Percentiles rank a stretch among this genome's conserved stretches.
Evolutionary conservation across 2,113 vertebrate species (phyloP).

Genomic region (Bettongia penicillata): DNA sequence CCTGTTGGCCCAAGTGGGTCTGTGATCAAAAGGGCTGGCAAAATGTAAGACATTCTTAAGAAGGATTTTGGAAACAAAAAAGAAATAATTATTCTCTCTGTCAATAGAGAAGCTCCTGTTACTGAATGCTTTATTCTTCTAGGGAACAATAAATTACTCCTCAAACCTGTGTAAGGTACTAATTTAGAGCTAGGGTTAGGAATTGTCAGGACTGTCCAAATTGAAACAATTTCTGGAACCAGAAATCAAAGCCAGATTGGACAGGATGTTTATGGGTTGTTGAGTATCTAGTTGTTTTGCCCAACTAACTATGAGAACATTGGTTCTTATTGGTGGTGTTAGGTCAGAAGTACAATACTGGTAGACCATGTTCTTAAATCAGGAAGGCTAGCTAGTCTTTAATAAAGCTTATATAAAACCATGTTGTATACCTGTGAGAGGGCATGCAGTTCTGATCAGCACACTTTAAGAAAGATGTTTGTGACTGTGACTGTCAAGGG

Average conservation of each 20-base stretch:
- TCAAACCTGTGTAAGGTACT: not conserved
- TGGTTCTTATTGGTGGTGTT: not conserved
- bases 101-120: not conserved
- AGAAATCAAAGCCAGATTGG: conserved; percentile 12
- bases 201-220: conserved; percentile 34
- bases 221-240: conserved; percentile 9
- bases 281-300: not conserved
- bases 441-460: not conserved
- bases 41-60: conserved; percentile 18
- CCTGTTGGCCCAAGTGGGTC: conserved; percentile 19
- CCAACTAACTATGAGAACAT: conserved; percentile 7
- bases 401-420: not conserved
- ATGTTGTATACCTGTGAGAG: not conserved
- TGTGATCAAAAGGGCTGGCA: conserved; percentile 20
- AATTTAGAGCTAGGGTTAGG: conserved; percentile 5
- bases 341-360: not conserved
- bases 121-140: not conserved
- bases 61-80: conserved; percentile 18
- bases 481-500: not conserved
- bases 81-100: conserved; percentile 26
- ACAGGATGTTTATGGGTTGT: not conserved
- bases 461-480: not conserved
- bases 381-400: not conserved
- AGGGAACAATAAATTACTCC: not conserved
- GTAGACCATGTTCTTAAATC: not conserved